Evolutionary conservation across 64 coral and sea anemone genomes (phyloP), one percentile per base, ranked within the genome.

Genomic region (Trachythela sp.): DNA sequence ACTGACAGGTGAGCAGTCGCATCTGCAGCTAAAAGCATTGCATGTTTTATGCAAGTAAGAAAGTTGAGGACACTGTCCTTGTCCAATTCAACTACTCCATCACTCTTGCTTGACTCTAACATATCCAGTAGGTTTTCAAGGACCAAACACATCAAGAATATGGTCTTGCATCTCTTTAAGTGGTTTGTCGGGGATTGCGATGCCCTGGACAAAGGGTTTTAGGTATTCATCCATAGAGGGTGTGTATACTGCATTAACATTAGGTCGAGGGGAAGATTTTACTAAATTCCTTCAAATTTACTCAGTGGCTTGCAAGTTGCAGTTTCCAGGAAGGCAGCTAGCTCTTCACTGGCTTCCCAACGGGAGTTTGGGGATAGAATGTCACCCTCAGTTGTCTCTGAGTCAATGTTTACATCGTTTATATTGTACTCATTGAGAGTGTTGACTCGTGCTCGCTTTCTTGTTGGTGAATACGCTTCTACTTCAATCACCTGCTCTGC

Each of bases 291-390:
- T 86, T 70, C 84, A 51, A 87, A 90, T n/a, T 42, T 37, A 41
- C 67, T 54, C 34, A 93, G 59, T 34, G 92, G 86, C 72, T 88
- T 92, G 71, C 24, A 5, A 32, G 71, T 77, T 27, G 71, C 29
- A 5, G 71, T 77, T 27, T 4, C 31, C 7, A 92, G 85, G 26
- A 92, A 41, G 17, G 91, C 75, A 39, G 76, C 72, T 31, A 92
- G 91, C 41, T 92, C 91, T 37, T 89, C 91, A 36, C 91, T 92
- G 18, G 86, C 56, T 50, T 92, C 49, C 91, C 91, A 88, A 40
- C 91, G 87, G 8, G 91, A 92, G 39, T 92, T 85, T 41, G 91
- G 31, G 3, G 71, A 77, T 6, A 77, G 17, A 77, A 77, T 77
- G 29, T 27, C 32, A 77, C 71, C 71, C 13, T 77, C 71, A 70